Evolutionary conservation across 2,888 invertebrate species (phyloP), one percentile per base, ranked within the genome.

Genomic region (Priocnemis perturbator): DNA sequence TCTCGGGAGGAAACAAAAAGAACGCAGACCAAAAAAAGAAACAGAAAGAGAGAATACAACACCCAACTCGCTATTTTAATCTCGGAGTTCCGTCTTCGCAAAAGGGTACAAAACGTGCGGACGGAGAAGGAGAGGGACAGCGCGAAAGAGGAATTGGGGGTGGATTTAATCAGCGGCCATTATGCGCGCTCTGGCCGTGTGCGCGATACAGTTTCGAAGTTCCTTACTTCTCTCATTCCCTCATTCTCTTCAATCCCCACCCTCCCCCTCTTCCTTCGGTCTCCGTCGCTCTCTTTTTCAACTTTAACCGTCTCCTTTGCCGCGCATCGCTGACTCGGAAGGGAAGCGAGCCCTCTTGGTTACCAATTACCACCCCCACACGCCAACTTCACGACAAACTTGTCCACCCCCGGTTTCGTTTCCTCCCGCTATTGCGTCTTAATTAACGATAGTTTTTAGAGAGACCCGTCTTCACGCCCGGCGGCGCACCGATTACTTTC

Each of bases 141-240:
- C 30, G n/a, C 37, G 56, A 26, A 30, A 56, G 56, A 56, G 37
- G 56, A 56, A 56, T 19, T 37, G 17, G 37, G 19, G 19, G 50
- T 19, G 50, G 50, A 50, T 50, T 50, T 50, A 50, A 50, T 50
- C 50, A 50, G 50, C 50, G 79, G 69, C 78, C 77, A 84, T 84
- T 83, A 83, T 83, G 69, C 77, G 72, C 78, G 62, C 73, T 62
- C 73, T 72, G 64, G 73, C 74, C 67, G 21, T 15, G 74, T 21
- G 65, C 70, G 73, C 70, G 73, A 68, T 74, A 70, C 77, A 73
- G 67, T 71, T 76, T 68, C 60, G 53, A 79, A 78, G 79, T 78
- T 78, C 76, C 76, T 73, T 67, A 78, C 70, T 74, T 74, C 23
- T 50, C 50, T n/a, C 9, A 15, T 50, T 50, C 20, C 20, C 50